Conservation (phyloP, 2,113 vertebrate species). For the Rhinoderma darwinii region DNA sequence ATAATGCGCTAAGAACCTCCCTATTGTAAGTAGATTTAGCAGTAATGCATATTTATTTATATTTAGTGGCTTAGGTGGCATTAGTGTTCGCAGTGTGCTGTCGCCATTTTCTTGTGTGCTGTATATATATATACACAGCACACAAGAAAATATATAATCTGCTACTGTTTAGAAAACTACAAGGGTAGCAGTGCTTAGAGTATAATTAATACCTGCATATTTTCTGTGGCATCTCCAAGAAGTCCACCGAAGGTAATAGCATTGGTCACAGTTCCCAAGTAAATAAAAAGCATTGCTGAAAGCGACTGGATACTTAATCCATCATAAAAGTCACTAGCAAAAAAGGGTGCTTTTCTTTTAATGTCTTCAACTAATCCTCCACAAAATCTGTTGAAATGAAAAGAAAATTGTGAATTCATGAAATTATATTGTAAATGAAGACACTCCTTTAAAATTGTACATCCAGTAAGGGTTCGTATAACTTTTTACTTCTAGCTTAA, state of each 20-base stretch:
- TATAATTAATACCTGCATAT: slow-evolving; percentile 88
- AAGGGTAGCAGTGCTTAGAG: no score
- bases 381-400: slow-evolving; percentile 80
- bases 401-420: neutral
- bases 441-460: no score
- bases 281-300: slow-evolving; percentile 95
- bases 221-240: slow-evolving; percentile 95
- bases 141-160: no score
- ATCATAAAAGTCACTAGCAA: slow-evolving; percentile 92
- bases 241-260: slow-evolving; percentile 98
- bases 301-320: slow-evolving; percentile 93
- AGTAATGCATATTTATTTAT: no score
- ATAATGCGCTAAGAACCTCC: no score
- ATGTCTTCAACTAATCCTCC: slow-evolving; percentile 95
- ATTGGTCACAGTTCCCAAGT: slow-evolving; percentile 96
- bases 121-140: no score
- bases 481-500: no score
- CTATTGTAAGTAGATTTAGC: no score
- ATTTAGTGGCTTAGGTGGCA: no score
- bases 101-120: no score
- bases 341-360: slow-evolving; percentile 93
- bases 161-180: neutral
- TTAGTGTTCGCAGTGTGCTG: no score
- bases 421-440: neutral
- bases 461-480: no score